Evolutionary conservation across 1,140 invertebrate species (phyloP).

Genomic region (Pseudomyrmex pallidus): DNA sequence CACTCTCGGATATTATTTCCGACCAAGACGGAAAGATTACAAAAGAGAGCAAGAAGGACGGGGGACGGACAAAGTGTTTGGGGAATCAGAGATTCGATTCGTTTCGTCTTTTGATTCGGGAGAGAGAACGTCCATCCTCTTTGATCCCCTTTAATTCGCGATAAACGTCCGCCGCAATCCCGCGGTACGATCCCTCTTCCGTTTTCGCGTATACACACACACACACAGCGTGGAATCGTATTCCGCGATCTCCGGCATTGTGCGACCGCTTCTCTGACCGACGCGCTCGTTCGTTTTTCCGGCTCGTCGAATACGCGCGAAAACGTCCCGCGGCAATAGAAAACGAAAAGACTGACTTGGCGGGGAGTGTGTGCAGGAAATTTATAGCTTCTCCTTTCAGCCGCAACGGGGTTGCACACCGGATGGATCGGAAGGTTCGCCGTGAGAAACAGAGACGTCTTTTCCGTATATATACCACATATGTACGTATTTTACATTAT

Average conservation of each 20-base stretch:
- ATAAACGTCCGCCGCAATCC: slow-evolving; percentile 46
- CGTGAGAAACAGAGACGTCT: slow-evolving; percentile 10
- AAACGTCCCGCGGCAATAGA: slow-evolving; percentile 50
- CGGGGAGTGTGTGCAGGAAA: slow-evolving; percentile 8
- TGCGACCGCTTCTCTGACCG: slow-evolving; percentile 23
- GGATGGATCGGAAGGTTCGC: neutral
- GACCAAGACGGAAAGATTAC: neutral
- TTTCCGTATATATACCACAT: neutral
- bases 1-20: neutral
- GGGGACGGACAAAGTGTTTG: neutral
- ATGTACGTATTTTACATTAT: too few species aligned
- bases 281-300: slow-evolving; percentile 35
- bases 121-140: slow-evolving; percentile 7
- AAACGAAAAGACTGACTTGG: slow-evolving; percentile 24
- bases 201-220: neutral
- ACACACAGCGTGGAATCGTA: slow-evolving; percentile 7
- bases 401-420: neutral
- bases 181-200: slow-evolving; percentile 15
- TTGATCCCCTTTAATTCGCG: slow-evolving; percentile 53
- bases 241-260: slow-evolving; percentile 30
- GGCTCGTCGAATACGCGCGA: slow-evolving; percentile 29
- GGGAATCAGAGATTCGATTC: neutral
- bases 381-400: slow-evolving; percentile 41
- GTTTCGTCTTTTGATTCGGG: neutral
- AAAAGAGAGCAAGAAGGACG: neutral